Evolutionary conservation across 23 tunicate genomes (phyloP), one percentile per base, ranked within the genome.

Genomic region (Ciona savignyi): DNA sequence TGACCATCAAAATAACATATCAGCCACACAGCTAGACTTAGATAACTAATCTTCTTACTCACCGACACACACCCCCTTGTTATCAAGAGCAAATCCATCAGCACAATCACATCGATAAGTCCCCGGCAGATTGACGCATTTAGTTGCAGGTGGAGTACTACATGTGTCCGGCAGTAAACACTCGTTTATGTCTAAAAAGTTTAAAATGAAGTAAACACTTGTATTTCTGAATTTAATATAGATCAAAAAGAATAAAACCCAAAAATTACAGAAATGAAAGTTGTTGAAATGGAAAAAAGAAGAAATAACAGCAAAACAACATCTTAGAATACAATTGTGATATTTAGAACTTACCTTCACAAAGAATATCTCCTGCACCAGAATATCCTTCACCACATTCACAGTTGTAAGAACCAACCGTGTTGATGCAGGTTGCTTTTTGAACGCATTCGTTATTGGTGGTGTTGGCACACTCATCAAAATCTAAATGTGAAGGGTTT

Each of bases 81-180:
- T 77, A 33, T 74, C 62, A 1, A 74, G 79, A 3, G 25, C 33
- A 62, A 29, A 86, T 15, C 85, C 85, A 32, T 25, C 72, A 48
- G 22, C 32, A 32, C 93, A 86, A 19, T 25, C 61, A 62, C 93
- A 86, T 21, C 31, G 34, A 34, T 32, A 86, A 33, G 74, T 72
- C 28, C 93, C 93, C 4, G 67, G 51, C 15, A 34, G n/a, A 70
- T 86, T 83, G 1, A 28, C 62, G 35, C 93, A 86, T 23, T 74
- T 42, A 15, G 11, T 42, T 42, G 56, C 56, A 42, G 56, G 15
- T 6, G 56, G 56, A 42, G 9, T 42, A 42, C 15, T 42, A 15
- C 56, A 42, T 9, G 56, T 42, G 56, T 42, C 56, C 9, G 56
- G 56, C 15, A 42, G 15, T 6, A 15, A 42, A 42, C 56, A 42